Base-by-base conservation (phyloP, 2,797 vertebrate genomes). In the Spea hammondii region DNA sequence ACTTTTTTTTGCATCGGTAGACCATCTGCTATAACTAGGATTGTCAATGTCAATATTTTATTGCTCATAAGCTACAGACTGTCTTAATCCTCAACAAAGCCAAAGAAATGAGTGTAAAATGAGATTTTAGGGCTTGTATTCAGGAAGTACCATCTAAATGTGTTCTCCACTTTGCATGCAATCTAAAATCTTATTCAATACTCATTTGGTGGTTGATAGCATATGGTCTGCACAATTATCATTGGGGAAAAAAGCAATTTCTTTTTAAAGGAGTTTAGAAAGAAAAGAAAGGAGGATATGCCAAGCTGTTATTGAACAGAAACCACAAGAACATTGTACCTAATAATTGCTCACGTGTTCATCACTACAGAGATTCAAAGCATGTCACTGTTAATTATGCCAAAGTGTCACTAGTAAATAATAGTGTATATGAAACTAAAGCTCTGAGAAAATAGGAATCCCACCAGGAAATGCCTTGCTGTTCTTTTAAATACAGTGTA, bases 1-100 rank as follows among this genome's bases (percentile, higher is more conserved):
- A 82, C 82, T 82, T 80, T 86, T 90, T 53, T 79, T 75, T 80
- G 83, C 87, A 90, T 90, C 88, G 88, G 87, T 51, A 84, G 69
- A 89, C 87, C 87, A 91, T 88, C 89, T 88, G 86, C 76, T 85
- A 87, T 72, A 87, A 86, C 76, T 76, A 79, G 78, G 79, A 85
- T 83, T 85, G 82, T 83, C 83, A 82, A 44, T 85, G 80, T 86
- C 76, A 85, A 5, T 84, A 79, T 78, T 86, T 85, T 81, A 84
- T 85, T 86, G 83, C 78, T 84, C 51, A 79, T 60, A 85, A 86
- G 80, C 51, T 59, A 79, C 69, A 74, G 79, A 69, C 74, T 80
- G 65, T 84, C 78, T 82, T 86, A 78, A 85, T 59, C 9, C 79
- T 86, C 85, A 50, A 50, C 70, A 78, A 84, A 88, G 83, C 81